Base-by-base conservation (phyloP, 2,113 vertebrate species). In the Platysternon megacephalum region DNA sequence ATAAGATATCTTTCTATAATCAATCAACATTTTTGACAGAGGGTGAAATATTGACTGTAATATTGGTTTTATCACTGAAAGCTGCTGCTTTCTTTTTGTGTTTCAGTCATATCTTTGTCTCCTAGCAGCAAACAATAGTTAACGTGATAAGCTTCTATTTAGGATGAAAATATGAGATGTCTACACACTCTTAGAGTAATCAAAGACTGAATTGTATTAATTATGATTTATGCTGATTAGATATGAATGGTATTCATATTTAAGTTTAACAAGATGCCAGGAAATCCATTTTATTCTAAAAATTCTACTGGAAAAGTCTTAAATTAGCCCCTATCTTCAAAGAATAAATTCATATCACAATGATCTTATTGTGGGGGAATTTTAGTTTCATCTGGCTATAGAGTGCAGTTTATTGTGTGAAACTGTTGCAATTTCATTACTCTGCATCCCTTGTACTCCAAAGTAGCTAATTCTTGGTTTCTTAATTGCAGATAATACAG, bases 11-110 rank as follows among this genome's bases (percentile, higher is more conserved):
- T 93, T 95, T 94, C 68, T 56, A 5, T 86, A 95, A 86, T 93
- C 87, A 93, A 80, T 88, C 42, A 93, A 65, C 24, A 91, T 97
- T 95, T 97, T 96, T 87, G 97, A 87, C 56, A 6, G 16, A 85
- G 46, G 76, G n/a, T 95, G 79, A 91, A 93, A 86, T 93, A 96
- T 89, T 95, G 86, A 82, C 82, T 95, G 8, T 44, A 92, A 83
- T 85, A 79, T 91, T 44, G 6, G 11, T 97, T 94, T 96, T 94
- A 88, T 90, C 4, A 86, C 17, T 89, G 65, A 82, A 93, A 92
- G 80, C 81, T 90, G 51, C 48, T 92, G 65, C 58, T 85, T 91
- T 56, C 53, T 91, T 93, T 95, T 94, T 84, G n/a, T 91, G 81
- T 89, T 96, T 95, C 83, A 81, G n/a, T 90, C 95, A 97, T 94